Evolutionary conservation across 2,888 invertebrate genomes (phyloP), one percentile per base, ranked within the genome.

Genomic region (Nipponacmea schrenckii): DNA sequence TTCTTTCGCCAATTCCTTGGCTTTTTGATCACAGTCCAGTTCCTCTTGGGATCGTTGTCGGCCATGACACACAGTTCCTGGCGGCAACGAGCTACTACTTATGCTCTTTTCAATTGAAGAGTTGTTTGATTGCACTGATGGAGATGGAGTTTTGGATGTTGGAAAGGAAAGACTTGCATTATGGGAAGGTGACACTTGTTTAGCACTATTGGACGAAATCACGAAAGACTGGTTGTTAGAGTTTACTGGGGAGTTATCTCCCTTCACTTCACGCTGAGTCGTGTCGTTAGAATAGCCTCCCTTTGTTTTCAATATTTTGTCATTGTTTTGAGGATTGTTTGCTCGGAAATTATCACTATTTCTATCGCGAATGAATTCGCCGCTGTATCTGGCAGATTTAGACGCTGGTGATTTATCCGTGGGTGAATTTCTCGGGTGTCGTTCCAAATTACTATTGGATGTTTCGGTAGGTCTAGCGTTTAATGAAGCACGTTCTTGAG

Each of bases 1-100:
- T 31, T 85, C 81, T 50, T 79, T 74, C 26, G 84, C 90, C 67
- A 91, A 86, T 77, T 90, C 90, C 82, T 89, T 86, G 7, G 90
- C 90, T 74, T 94, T 90, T 81, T 92, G 91, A 85, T 95, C 94
- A 90, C 94, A 94, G 82, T 94, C 94, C 79, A 94, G 91, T 89
- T 95, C 95, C 86, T 94, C 94, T 78, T 92, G 82, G 1, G 87
- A 86, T 31, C 85, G 86, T 75, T 85, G 86, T 62, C 87, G 81
- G 50, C 77, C 78, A 77, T 84, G 86, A 39, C n/a, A 39, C n/a
- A n/a, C 39, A 68, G 27, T 31, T 14, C 56, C 56, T 8, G 56
- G 56, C 12, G 56, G 56, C 20, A 56, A 24, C 14, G 24, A 20
- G 24, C 20, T 24, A 56, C 56, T 24, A 56, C 56, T 56, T 24